These are phyloP conservation scores for Cantharis lateralis DNA, from an alignment of 2,888 invertebrate species.

Conservation along the genomic window DNA sequence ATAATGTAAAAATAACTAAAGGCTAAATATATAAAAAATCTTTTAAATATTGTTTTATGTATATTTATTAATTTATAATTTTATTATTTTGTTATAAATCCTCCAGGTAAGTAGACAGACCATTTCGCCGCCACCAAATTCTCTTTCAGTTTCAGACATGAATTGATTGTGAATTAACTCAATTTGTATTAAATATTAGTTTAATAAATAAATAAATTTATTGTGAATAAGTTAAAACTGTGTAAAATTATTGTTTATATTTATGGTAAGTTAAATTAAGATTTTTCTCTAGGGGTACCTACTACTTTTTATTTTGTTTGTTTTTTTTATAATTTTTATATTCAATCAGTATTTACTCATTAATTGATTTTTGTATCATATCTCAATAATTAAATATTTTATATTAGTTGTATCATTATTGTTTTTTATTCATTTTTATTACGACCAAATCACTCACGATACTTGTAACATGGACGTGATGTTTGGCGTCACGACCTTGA, in stretches of 20 bases:
- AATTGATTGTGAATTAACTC: conserved; percentile 13
- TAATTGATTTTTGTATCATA: conserved; percentile 1
- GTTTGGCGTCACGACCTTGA: neutral
- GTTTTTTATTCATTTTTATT: neutral
- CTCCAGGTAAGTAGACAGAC: neutral
- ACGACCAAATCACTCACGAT: neutral
- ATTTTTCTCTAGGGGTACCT: neutral
- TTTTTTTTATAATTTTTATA: neutral
- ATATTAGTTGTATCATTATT: neutral
- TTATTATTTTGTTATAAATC: neutral
- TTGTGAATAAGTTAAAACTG: neutral
- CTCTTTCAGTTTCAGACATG: conserved; percentile 25
- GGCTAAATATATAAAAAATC: conserved; percentile 56
- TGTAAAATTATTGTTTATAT: neutral
- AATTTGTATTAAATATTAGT: conserved; percentile 4
- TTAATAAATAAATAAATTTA: neutral
- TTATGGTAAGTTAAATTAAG: conserved; percentile 1
- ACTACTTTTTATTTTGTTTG: neutral
- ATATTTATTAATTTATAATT: neutral
- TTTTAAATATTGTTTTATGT: conserved; percentile 40
- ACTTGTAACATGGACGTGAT: neutral
- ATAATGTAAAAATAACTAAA: conserved; percentile 58
- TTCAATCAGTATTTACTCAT: neutral
- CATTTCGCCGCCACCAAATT: neutral
- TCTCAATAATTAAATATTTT: neutral